A percentile compares a stretch with the other conserved stretches of the same genome.
These are phyloP conservation scores for Geothlypis trichas DNA, from an alignment of 2,113 vertebrate species.

Conservation along the genomic window DNA sequence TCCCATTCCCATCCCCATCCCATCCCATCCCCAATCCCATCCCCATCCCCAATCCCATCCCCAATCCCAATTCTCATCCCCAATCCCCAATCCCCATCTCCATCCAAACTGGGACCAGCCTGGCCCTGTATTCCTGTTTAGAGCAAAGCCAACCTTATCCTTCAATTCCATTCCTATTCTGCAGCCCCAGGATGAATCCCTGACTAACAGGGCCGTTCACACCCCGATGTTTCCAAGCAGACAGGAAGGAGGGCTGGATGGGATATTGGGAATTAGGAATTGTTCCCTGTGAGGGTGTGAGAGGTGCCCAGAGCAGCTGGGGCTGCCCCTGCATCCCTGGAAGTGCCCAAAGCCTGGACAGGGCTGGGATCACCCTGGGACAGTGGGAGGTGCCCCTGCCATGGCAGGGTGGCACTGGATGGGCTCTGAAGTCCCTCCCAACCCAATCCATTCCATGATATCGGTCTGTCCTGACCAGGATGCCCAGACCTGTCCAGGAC, in stretches of 20 bases:
- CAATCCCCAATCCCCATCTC: background rate
- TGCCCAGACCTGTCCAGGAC: background rate
- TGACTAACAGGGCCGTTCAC: background rate
- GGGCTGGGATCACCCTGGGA: background rate
- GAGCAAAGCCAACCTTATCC: background rate
- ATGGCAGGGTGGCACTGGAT: background rate
- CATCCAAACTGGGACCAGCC: background rate
- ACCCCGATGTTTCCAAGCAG: background rate
- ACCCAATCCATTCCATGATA: accelerated
- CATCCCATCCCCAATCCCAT: background rate
- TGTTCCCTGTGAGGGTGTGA: accelerated
- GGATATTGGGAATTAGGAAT: background rate
- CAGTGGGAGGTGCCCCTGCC: background rate
- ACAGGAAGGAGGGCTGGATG: accelerated
- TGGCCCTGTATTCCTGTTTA: background rate
- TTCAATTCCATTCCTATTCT: background rate
- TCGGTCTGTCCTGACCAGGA: accelerated
- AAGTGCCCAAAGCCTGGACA: accelerated
- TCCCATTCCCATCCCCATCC: background rate
- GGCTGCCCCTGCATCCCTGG: background rate
- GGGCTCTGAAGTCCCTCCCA: accelerated
- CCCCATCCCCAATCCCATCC: no score
- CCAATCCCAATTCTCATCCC: no score
- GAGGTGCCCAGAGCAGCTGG: background rate
- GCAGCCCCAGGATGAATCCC: background rate